A percentile compares a stretch with the other conserved stretches of the same genome.
Evolutionary conservation across 2,888 invertebrate species (phyloP).

Genomic region (Hypselothyrea guttata): DNA sequence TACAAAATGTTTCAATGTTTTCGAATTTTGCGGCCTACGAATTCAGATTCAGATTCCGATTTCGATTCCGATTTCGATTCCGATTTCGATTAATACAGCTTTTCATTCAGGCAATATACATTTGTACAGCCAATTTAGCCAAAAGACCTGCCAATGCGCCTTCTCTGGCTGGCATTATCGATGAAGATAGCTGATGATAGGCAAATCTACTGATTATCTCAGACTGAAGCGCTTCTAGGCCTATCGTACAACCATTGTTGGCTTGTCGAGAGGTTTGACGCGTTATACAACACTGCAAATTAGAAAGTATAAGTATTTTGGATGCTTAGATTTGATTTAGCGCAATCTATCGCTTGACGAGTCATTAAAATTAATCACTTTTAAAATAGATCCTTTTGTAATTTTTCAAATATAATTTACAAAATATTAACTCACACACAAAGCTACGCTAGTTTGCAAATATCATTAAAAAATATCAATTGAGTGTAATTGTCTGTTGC

Average conservation of each 20-base stretch:
- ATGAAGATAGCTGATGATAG: constrained; percentile 18
- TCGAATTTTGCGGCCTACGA: constrained; percentile 54
- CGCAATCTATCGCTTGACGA: too few species aligned
- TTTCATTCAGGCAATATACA: constrained; percentile 53
- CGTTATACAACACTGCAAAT: constrained; percentile 12
- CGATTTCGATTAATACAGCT: constrained; percentile 4
- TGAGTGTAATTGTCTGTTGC: too few species aligned
- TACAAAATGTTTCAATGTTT: constrained; percentile 75
- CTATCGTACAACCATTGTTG: not conserved
- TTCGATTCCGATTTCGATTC: not conserved
- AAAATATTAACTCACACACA: too few species aligned
- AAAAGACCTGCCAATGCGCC: constrained; percentile 16
- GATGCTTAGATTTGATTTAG: too few species aligned
- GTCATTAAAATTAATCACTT: too few species aligned
- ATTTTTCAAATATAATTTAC: too few species aligned
- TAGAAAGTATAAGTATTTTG: too few species aligned
- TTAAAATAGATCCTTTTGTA: too few species aligned
- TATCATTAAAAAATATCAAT: too few species aligned
- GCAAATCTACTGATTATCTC: constrained; percentile 27
- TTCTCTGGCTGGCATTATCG: not conserved
- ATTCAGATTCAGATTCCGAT: constrained; percentile 4
- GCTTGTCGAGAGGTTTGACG: not conserved
- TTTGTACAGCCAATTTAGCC: constrained; percentile 41
- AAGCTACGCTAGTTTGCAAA: too few species aligned
- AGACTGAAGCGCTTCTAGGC: constrained; percentile 8